Percentiles rank a stretch among this genome's conserved stretches.
Evolutionary conservation across 2,888 invertebrate genomes (phyloP).

Genomic region (Brassicogethes aeneus): DNA sequence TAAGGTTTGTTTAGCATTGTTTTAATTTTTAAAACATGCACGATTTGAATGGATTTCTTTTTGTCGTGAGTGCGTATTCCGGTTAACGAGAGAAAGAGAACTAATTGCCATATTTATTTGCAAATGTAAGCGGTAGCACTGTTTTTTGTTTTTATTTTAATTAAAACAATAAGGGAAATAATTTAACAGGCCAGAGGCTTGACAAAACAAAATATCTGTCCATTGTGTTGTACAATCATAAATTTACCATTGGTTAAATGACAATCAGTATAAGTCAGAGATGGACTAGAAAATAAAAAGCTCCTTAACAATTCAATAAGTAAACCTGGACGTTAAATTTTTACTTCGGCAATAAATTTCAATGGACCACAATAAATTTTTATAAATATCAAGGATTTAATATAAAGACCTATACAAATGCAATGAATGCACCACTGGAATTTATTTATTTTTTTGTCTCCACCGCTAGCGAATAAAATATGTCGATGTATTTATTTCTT

Average conservation of each 20-base stretch:
- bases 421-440: neutral
- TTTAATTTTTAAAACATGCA: too few relatives aligned
- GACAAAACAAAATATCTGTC: slow-evolving; percentile 22
- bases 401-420: neutral
- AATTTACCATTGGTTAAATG: slow-evolving; percentile 17
- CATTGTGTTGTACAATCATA: slow-evolving; percentile 19
- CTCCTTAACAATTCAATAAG: slow-evolving; percentile 1
- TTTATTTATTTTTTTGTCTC: neutral
- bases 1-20: too few relatives aligned
- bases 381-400: neutral
- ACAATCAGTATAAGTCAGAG: slow-evolving; percentile 10
- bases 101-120: slow-evolving; percentile 21
- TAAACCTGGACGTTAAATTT: neutral
- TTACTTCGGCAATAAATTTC: neutral
- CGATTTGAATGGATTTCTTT: too few relatives aligned
- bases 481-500: slow-evolving; percentile 1
- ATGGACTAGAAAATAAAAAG: slow-evolving; percentile 1
- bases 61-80: too few relatives aligned
- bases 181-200: slow-evolving; percentile 20
- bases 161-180: slow-evolving; percentile 21
- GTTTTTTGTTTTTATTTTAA: slow-evolving; percentile 22
- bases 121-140: slow-evolving; percentile 20
- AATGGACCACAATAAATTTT: neutral
- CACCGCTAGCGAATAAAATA: neutral
- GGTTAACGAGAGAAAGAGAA: too few relatives aligned